A percentile compares a stretch with the other conserved stretches of the same genome.
These are phyloP conservation scores for Koerneria pararmatus DNA, from an alignment of 2,888 invertebrate genomes.

Conservation along the genomic window DNA sequence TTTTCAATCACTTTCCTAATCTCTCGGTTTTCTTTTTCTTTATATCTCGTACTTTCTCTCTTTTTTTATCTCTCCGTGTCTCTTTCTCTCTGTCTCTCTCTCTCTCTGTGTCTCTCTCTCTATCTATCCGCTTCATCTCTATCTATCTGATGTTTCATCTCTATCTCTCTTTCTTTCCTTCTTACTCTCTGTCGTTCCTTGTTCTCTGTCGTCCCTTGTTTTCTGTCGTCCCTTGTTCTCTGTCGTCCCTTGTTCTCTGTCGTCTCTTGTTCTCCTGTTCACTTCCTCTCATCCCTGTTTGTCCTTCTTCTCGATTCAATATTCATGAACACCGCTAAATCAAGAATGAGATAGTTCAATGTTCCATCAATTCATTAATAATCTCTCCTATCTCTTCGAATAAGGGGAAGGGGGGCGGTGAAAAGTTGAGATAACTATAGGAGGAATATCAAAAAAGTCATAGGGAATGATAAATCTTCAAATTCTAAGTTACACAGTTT, in stretches of 20 bases:
- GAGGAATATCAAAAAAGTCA: too few relatives aligned
- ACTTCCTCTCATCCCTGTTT: too few relatives aligned
- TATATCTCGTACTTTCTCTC: neutral
- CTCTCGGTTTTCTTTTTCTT: neutral
- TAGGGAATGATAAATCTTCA: too few relatives aligned
- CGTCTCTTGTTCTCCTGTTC: too few relatives aligned
- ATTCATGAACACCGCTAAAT: neutral
- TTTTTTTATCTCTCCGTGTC: neutral
- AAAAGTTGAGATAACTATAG: too few relatives aligned
- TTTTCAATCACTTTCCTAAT: constrained; percentile 2
- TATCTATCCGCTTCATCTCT: neutral
- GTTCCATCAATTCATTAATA: neutral
- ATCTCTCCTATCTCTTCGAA: neutral
- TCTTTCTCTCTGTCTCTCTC: neutral
- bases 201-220: too few relatives aligned
- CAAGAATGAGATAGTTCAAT: neutral
- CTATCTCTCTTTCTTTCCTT: constrained; percentile 1
- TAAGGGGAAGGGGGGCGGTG: neutral
- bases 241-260: too few relatives aligned
- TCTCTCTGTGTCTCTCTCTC: neutral
- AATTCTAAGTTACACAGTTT: too few relatives aligned
- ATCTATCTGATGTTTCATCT: neutral
- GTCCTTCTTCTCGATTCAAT: neutral
- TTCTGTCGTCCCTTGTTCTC: too few relatives aligned
- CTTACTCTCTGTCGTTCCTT: too few relatives aligned